Percentiles rank a stretch among this genome's conserved stretches.
Conservation (phyloP, 1,140 invertebrate species). For the Trichonephila clavipes region DNA sequence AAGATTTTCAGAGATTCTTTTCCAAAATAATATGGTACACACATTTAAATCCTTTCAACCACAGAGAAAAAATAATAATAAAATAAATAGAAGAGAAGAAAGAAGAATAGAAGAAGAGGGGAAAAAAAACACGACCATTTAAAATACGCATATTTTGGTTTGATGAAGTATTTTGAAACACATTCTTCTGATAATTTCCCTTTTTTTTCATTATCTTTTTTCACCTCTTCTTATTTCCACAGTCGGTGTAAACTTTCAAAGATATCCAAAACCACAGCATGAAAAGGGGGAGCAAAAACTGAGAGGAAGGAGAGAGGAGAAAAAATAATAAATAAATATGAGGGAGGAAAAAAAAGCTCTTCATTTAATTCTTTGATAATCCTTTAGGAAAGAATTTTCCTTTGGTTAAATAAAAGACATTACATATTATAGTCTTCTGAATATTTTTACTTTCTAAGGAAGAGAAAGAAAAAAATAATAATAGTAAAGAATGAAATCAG, state of each 20-base stretch:
- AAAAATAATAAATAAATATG: constrained; percentile 30
- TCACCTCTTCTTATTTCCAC: constrained; percentile 26
- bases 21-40: constrained; percentile 34
- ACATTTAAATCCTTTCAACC: constrained; percentile 40
- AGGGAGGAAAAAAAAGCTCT: constrained; percentile 29
- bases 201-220: constrained; percentile 54
- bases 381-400: constrained; percentile 70
- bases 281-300: constrained; percentile 27
- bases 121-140: constrained; percentile 12
- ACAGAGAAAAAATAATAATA: not conserved
- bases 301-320: constrained; percentile 26
- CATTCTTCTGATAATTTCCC: constrained; percentile 60
- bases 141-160: constrained; percentile 73
- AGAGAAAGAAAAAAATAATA: not conserved
- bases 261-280: constrained; percentile 41
- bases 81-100: constrained; percentile 5
- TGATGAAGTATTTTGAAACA: constrained; percentile 64
- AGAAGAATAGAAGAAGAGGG: not conserved
- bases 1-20: not conserved
- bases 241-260: constrained; percentile 69
- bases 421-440: constrained; percentile 72
- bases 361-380: constrained; percentile 76
- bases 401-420: constrained; percentile 76
- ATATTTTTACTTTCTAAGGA: constrained; percentile 64
- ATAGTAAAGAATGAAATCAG: constrained; percentile 55